Base-by-base conservation (phyloP, 2,888 invertebrate species). In the Oscheius sp. region DNA sequence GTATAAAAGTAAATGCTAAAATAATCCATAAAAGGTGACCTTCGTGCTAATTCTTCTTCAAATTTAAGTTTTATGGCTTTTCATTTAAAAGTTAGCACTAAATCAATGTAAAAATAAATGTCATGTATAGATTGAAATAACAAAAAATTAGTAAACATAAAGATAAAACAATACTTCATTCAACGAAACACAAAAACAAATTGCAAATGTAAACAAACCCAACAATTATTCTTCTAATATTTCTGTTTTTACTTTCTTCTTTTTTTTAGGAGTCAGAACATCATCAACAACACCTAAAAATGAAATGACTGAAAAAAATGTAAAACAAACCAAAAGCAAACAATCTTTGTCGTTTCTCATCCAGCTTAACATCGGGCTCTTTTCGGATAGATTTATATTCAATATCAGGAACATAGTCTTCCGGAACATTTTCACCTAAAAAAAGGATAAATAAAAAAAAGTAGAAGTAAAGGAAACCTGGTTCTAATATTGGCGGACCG, bases 361-460 rank as follows among this genome's bases (percentile, higher is more conserved):
- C 30, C 62, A 30, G 32, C 12, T 62, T 36, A 6, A 62, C n/a
- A 8, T 45, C n/a, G 20, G 49, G 49, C 32, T 47, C 12, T 28
- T 45, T 45, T 9, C 49, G 24, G 30, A 47, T 62, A 2, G 47
- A 47, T 9, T 8, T 3, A n/a, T 41, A 41, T 1, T 20, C 24
- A 2, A 22, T 26, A 17, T n/a, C 20, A 9, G 24, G 24, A 14
- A 26, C 38, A 2, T 14, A 14, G 30, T 47, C 24, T 9, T 62
- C 47, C 5, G 62, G 62, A 20, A 62, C 28, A 33, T 57, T 36
- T 1, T 62, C 59, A 5, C 32, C 56, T 56, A 22, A 56, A 56
- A 36, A n/a, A n/a, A n/a, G n/a, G n/a, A n/a, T n/a, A 33, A 32
- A 33, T 14, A 2, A 20, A 30, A 22, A 17, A 14, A 5, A n/a